Evolutionary conservation across 92 coral and sea anemone species (phyloP).

Genomic region (Phymanthus crucifer): DNA sequence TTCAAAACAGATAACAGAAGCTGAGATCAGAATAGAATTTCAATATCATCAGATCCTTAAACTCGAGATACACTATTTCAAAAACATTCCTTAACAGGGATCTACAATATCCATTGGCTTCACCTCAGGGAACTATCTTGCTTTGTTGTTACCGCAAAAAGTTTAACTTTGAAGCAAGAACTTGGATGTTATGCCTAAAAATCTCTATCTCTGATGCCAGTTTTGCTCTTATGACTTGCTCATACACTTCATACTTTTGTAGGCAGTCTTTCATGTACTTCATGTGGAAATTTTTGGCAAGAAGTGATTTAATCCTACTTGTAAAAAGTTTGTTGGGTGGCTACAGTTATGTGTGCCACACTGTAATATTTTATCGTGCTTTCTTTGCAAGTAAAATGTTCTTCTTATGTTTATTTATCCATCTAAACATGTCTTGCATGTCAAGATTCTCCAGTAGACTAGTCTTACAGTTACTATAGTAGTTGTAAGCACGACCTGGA

Average conservation of each 20-base stretch:
- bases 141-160: too few species aligned
- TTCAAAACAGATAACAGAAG: neutral
- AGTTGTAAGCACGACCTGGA: constrained; percentile 62
- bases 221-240: too few species aligned
- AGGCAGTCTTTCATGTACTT: too few species aligned
- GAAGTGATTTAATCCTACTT: too few species aligned
- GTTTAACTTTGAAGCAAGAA: too few species aligned
- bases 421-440: constrained; percentile 57
- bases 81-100: neutral
- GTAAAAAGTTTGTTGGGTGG: too few species aligned
- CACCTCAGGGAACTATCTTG: neutral
- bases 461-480: constrained; percentile 43
- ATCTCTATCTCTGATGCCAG: too few species aligned
- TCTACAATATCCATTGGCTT: neutral
- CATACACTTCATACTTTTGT: neutral
- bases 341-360: neutral
- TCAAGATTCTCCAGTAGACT: constrained; percentile 60
- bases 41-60: neutral
- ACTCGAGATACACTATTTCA: neutral
- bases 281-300: too few species aligned
- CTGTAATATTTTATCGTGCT: constrained; percentile 48
- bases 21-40: neutral
- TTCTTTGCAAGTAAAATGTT: constrained; percentile 50
- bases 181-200: too few species aligned
- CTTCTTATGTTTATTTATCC: constrained; percentile 60